phyloP scores from a whole-genome alignment of 2,797 vertebrate genomes.

The Rhinella marina region DNA sequence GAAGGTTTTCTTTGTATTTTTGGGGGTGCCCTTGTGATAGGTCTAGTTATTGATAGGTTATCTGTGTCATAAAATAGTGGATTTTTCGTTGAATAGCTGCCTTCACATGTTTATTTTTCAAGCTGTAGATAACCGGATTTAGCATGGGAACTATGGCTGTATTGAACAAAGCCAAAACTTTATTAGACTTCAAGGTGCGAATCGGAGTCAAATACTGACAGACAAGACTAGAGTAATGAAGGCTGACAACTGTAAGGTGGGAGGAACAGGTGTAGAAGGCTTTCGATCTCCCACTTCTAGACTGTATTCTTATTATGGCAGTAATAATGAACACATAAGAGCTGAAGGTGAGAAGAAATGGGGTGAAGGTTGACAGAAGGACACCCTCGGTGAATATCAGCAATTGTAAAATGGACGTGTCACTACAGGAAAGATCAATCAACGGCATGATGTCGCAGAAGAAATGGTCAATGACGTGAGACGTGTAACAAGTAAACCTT shows the following conservation, averaged over 20 bases:
- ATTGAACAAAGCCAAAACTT: conserved; percentile 33
- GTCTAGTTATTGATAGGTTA: too few relatives aligned
- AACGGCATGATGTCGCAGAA: conserved; percentile 53
- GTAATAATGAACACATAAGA: conserved; percentile 48
- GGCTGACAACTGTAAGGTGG: conserved; percentile 21
- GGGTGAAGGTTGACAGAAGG: conserved; percentile 36
- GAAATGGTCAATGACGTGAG: conserved; percentile 44
- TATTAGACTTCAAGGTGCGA: conserved; percentile 14
- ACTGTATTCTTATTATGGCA: conserved; percentile 42
- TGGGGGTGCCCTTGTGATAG: too few relatives aligned
- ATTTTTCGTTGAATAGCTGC: background rate
- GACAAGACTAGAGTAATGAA: conserved; percentile 32
- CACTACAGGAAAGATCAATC: conserved; percentile 48
- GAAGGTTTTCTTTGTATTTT: too few relatives aligned
- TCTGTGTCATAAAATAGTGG: background rate
- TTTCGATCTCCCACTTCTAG: conserved; percentile 35
- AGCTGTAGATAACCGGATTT: conserved; percentile 42
- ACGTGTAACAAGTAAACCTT: conserved; percentile 28
- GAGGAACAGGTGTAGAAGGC: conserved; percentile 52
- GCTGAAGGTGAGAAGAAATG: conserved; percentile 43
- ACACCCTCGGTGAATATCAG: conserved; percentile 43
- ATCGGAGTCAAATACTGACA: conserved; percentile 39
- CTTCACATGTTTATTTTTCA: conserved; percentile 44
- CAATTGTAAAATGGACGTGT: conserved; percentile 41
- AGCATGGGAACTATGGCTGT: conserved; percentile 50